Evolutionary conservation across 2,113 vertebrate species (phyloP), one percentile per base, ranked within the genome.

Genomic region (Uria aalge): DNA sequence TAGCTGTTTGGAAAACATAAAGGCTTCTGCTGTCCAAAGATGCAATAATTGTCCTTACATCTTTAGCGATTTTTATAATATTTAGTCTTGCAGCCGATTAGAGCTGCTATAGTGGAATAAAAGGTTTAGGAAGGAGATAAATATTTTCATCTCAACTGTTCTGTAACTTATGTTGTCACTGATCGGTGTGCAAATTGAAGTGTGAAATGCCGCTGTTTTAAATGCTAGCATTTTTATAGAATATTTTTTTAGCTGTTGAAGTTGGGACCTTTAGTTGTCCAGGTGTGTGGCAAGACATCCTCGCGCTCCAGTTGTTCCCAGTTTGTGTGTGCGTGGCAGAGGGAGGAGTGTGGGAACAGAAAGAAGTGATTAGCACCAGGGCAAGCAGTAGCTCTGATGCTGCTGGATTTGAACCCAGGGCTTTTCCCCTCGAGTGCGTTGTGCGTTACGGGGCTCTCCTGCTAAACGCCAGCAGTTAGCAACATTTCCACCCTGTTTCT

Each of bases 401-500:
- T 73, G 57, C 64, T 27, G 38, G 24, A 2, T 45, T 50, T 0
- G 1, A 19, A 53, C 15, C 52, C 11, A 15, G 47, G 21, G 26
- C 40, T 86, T 13, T 26, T 29, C 13, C 5, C 18, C 48, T 29
- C 15, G 6, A 4, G 22, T 3, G 21, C 15, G 1, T 4, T 9
- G 40, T 27, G 69, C 3, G 0, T 19, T 40, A 2, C 55, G 27
- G 69, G 45, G 63, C 38, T 64, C 56, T 47, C 26, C 20, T 22
- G 45, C 64, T 38, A 21, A 60, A 11, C 13, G 5, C 5, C n/a
- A 43, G 22, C 18, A 4, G 5, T 22, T 36, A 19, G 38, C 52
- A 11, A 8, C 2, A 0, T 3, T 48, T 47, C 19, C 18, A 16
- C 48, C 43, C n/a, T 1, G 1, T 10, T 72, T 34, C 64, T 82